These are phyloP conservation scores for Amiota minor DNA, from an alignment of 2,888 invertebrate species.

Conservation along the genomic window DNA sequence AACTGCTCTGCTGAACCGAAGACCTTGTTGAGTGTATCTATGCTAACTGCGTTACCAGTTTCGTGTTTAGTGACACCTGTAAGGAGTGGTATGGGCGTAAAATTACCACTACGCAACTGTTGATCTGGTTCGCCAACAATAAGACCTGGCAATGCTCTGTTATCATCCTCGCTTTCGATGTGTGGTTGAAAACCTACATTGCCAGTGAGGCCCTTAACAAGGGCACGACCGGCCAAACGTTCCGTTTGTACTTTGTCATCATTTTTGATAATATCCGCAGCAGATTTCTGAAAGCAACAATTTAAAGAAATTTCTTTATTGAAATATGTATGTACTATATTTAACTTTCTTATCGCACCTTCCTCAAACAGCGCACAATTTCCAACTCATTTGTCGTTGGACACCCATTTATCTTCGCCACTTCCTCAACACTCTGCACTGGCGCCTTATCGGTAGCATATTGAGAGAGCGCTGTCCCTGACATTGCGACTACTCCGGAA, in stretches of 20 bases:
- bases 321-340: not conserved
- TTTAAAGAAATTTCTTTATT: not conserved
- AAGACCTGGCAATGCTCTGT: constrained; percentile 80
- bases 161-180: constrained; percentile 80
- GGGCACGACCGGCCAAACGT: constrained; percentile 76
- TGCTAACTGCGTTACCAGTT: constrained; percentile 74
- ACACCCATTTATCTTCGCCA: constrained; percentile 80
- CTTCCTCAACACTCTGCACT: constrained; percentile 76
- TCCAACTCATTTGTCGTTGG: constrained; percentile 76
- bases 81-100: constrained; percentile 79
- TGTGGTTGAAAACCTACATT: constrained; percentile 79
- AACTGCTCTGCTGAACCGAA: constrained; percentile 69
- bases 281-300: constrained; percentile 58
- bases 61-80: constrained; percentile 85
- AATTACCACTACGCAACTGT: constrained; percentile 76
- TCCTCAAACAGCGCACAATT: constrained; percentile 80
- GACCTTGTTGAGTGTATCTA: constrained; percentile 60
- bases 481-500: constrained; percentile 82
- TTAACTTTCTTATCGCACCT: constrained; percentile 64
- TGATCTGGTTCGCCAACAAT: constrained; percentile 79
- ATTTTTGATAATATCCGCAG: constrained; percentile 71
- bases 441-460: constrained; percentile 81
- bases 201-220: constrained; percentile 79
- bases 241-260: constrained; percentile 78
- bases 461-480: constrained; percentile 82